Base-by-base conservation (phyloP, 1,140 invertebrate genomes). In the Frieseomelitta varia region DNA sequence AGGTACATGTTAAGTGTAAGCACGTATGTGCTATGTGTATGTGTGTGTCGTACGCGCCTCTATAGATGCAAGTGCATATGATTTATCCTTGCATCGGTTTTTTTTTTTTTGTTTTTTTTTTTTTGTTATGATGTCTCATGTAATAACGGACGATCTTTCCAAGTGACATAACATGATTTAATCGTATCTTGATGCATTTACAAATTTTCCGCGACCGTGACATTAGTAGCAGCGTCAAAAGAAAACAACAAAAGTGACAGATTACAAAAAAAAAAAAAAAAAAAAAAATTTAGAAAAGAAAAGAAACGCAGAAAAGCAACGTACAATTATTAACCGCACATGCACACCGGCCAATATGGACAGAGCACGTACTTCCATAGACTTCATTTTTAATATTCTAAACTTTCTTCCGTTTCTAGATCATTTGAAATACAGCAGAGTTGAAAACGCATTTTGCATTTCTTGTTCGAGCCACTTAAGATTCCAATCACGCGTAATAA, bases 1-100 rank as follows among this genome's bases (percentile, higher is more conserved):
- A 90, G 84, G 90, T 91, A 91, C 81, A 73, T 84, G 87, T 86
- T 55, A 86, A 82, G 73, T 85, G 82, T 87, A 55, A 71, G 63
- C 80, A 73, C 84, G 34, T 84, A 51, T 63, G 79, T 79, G 68
- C 58, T 51, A 69, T 79, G 78, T 78, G 47, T 86, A 51, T 81
- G 27, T 85, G 63, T 69, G 58, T 83, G 71, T 81, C 10, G 27
- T 78, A 73, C 68, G 34, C 63, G 56, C 56, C 39, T 79, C 24
- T 74, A 27, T 56, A 69, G 55, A 34, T 87, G 79, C 30, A 75
- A 77, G 56, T 82, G 61, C 61, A 85, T 73, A 67, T 78, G 73
- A 19, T 56, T 83, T 76, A 30, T 47, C 39, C 82, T 85, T 75
- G 76, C 79, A 71, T 87, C 61, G n/a, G n/a, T n/a, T n/a, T 55